These are phyloP conservation scores for Typhlomys cinereus DNA, from an alignment of 2,113 vertebrate genomes.

Conservation along the genomic window DNA sequence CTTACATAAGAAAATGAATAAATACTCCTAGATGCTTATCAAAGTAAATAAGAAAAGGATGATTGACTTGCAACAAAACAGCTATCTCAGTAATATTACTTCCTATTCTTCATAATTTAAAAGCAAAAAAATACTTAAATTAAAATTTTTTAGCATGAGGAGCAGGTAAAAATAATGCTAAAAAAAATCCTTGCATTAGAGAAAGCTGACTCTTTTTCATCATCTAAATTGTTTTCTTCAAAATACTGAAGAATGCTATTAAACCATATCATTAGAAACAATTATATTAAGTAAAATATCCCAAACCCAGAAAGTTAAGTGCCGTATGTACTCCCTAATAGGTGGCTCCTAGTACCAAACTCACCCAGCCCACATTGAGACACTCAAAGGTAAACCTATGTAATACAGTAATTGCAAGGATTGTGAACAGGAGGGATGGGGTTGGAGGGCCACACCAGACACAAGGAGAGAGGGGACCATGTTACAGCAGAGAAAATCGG, in stretches of 20 bases:
- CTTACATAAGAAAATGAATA: neutral
- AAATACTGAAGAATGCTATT: conserved; percentile 40
- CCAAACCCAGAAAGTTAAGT: too few species aligned
- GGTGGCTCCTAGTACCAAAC: too few species aligned
- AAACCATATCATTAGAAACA: conserved; percentile 36
- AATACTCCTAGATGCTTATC: neutral
- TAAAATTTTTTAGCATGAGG: neutral
- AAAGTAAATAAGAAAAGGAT: conserved; percentile 11
- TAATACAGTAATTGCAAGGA: too few species aligned
- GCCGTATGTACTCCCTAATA: too few species aligned
- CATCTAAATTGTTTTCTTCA: conserved; percentile 34
- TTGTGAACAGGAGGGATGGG: too few species aligned
- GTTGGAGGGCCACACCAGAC: too few species aligned
- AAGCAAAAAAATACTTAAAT: too few species aligned
- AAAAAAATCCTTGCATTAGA: conserved; percentile 16
- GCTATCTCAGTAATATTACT: neutral
- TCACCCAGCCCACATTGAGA: too few species aligned
- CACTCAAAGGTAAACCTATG: too few species aligned
- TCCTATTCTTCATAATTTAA: neutral
- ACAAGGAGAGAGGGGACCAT: too few species aligned
- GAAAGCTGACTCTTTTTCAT: neutral
- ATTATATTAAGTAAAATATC: too few species aligned
- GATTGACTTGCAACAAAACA: neutral
- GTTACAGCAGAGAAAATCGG: too few species aligned
- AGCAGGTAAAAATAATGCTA: neutral